A percentile compares a stretch with the other conserved stretches of the same genome.
These are phyloP conservation scores for Eublepharis macularius DNA, from an alignment of 2,113 vertebrate genomes.

Conservation along the genomic window DNA sequence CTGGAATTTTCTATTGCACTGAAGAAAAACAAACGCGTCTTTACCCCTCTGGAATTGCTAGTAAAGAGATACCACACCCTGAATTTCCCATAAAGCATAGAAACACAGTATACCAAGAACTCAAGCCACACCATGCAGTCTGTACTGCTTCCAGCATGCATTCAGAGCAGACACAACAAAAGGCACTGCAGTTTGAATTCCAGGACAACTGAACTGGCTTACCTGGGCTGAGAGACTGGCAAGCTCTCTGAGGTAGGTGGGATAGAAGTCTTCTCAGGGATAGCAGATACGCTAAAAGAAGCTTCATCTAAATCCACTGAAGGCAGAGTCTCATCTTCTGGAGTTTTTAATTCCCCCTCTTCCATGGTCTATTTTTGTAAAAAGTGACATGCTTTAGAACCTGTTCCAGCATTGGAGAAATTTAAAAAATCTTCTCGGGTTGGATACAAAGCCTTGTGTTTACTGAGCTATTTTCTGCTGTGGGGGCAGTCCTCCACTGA, in stretches of 20 bases:
- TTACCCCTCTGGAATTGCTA: conserved; percentile 69
- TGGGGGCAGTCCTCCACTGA: too few relatives aligned
- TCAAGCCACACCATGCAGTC: not conserved
- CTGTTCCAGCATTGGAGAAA: not conserved
- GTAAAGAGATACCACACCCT: not conserved
- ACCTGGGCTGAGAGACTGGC: conserved; percentile 78
- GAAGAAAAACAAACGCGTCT: conserved; percentile 83
- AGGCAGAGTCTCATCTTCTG: conserved; percentile 65
- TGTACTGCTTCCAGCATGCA: not conserved
- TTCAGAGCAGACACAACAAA: not conserved
- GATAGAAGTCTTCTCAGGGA: conserved; percentile 79
- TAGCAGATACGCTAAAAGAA: conserved; percentile 59
- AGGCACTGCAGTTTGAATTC: not conserved
- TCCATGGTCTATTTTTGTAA: conserved; percentile 64
- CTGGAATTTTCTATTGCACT: conserved; percentile 90
- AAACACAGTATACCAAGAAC: not conserved
- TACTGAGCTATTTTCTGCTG: too few relatives aligned
- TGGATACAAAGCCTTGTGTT: too few relatives aligned
- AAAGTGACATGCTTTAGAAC: not conserved
- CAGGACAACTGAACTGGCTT: conserved; percentile 56
- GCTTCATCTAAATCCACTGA: conserved; percentile 67
- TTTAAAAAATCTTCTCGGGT: not conserved
- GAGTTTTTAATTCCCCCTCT: conserved; percentile 53
- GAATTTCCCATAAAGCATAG: too few relatives aligned
- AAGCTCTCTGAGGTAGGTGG: conserved; percentile 91